Conservation (phyloP, 2,113 vertebrate species). For the Elephantulus edwardii region DNA sequence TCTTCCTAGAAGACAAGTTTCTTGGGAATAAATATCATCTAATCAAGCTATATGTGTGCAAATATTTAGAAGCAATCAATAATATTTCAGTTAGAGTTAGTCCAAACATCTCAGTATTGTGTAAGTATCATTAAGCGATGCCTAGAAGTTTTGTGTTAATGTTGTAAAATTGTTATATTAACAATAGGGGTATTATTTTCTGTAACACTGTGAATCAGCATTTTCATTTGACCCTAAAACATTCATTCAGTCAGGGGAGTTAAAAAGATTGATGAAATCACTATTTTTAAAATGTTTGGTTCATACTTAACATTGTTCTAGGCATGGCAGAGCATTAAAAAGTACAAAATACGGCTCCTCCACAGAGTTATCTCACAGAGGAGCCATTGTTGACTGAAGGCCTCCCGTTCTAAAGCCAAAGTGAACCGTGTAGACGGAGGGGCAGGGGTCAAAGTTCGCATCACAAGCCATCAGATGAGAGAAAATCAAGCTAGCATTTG, state of each 20-base stretch:
- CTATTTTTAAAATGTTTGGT: not conserved
- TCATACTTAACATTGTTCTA: not conserved
- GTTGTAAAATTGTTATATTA: too few species aligned
- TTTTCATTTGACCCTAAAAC: not conserved
- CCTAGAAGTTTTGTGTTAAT: not conserved
- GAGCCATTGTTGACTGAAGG: not conserved
- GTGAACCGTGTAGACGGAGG: not conserved
- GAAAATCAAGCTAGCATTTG: not conserved
- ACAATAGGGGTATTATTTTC: not conserved
- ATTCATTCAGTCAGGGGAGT: not conserved
- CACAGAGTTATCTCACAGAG: not conserved
- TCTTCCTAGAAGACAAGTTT: not conserved
- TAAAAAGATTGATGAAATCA: conserved; percentile 14
- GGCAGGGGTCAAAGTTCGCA: not conserved
- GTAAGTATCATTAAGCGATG: not conserved
- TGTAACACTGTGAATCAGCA: not conserved
- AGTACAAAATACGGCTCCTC: not conserved
- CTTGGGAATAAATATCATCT: not conserved
- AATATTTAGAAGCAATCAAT: not conserved
- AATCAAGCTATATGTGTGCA: not conserved
- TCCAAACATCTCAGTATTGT: not conserved
- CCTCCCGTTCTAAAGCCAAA: not conserved
- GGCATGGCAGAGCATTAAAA: not conserved
- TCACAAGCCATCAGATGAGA: not conserved
- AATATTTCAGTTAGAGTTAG: not conserved